Base-by-base conservation (phyloP, 2,113 vertebrate species). In the Struthidea cinerea region DNA sequence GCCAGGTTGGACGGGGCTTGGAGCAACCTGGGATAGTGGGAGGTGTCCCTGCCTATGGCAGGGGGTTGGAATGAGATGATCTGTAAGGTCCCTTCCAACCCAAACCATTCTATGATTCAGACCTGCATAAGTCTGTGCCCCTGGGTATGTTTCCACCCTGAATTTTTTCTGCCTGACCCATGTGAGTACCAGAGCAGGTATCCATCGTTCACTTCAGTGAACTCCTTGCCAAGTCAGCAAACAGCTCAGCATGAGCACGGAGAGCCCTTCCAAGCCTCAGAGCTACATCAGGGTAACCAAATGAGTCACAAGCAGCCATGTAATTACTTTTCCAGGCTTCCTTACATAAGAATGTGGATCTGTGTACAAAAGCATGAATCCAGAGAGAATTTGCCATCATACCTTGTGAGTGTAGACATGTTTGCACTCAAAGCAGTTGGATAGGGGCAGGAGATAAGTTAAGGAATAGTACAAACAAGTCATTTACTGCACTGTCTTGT, bases 381-480 rank as follows among this genome's bases (percentile, higher is more conserved):
- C 74, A n/a, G 50, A 44, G 78, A 82, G 88, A 93, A 87, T 75
- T 89, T 69, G 57, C 86, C 64, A 3, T 65, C 71, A n/a, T 39
- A 33, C 32, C 46, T 84, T 61, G 55, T 3, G 10, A 90, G 55
- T 1, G 4, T 17, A 64, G 93, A 80, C 69, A 93, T 94, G 93
- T 91, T 95, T 96, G 89, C 75, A 82, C 75, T 90, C 41, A 16
- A 86, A 89, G 60, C 50, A 75, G 67, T 30, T 30, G 75, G 60
- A 37, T 63, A 86, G 68, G 64, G 89, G 69, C 84, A 74, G 69
- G 64, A 90, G n/a, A 64, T 53, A 89, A 61, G 70, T 63, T 91
- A 73, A 76, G 52, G 42, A 86, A 59, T 57, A 89, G 61, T 80
- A 94, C 69, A 91, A 95, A 92, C 92, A 94, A 94, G 64, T 59